Evolutionary conservation across 2,888 invertebrate species (phyloP).

Genomic region (Hipparchia semele): DNA sequence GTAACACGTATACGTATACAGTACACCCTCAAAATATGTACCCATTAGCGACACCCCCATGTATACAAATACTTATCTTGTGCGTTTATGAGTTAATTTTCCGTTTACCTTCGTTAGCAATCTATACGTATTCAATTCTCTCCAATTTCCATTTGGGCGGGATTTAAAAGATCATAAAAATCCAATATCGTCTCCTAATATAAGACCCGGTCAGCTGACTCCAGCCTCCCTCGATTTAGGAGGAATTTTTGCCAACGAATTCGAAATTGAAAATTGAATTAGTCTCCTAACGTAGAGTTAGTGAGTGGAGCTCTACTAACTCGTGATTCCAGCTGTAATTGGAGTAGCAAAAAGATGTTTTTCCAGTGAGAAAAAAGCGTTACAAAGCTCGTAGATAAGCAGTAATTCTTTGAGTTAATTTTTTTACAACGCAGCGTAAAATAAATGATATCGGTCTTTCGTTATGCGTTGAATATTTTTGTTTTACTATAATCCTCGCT

Average conservation of each 20-base stretch:
- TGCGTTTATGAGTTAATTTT: too few species aligned
- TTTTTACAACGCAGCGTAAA: not conserved
- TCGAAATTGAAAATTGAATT: constrained; percentile 20
- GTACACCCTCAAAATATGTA: too few species aligned
- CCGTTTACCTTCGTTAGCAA: too few species aligned
- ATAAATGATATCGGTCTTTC: too few species aligned
- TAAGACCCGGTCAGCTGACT: constrained; percentile 10
- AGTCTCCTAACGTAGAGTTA: constrained; percentile 13
- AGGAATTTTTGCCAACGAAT: constrained; percentile 3
- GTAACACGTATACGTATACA: too few species aligned
- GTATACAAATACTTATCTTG: too few species aligned
- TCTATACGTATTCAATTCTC: not conserved
- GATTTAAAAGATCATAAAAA: constrained; percentile 21
- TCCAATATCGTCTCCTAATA: constrained; percentile 21
- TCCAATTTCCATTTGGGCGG: not conserved
- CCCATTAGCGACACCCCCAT: too few species aligned
- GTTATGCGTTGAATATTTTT: too few species aligned
- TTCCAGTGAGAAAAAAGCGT: too few species aligned
- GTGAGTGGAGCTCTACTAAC: not conserved
- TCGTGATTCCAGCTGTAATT: not conserved
- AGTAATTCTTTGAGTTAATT: not conserved
- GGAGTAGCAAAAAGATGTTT: not conserved
- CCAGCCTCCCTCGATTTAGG: not conserved
- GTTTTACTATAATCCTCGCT: too few species aligned
- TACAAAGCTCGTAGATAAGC: too few species aligned